Conservation (phyloP, 2,888 invertebrate genomes). For the Hirtodrosophila cameraria region DNA sequence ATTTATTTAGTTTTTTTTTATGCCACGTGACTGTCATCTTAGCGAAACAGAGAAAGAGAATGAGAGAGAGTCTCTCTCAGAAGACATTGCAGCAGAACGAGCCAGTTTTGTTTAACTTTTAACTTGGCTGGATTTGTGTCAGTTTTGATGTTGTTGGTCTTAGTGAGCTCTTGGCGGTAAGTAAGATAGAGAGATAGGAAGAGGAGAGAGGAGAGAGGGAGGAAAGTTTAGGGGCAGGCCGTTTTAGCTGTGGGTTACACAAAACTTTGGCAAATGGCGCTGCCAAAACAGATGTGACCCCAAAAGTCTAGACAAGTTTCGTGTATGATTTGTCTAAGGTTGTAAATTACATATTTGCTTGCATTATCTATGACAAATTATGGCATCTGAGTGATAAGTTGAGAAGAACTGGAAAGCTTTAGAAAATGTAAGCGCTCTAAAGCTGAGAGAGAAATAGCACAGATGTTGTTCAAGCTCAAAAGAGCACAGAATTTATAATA, state of each 20-base stretch:
- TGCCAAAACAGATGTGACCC: constrained; percentile 54
- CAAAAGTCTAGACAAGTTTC: constrained; percentile 52
- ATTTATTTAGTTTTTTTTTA: constrained; percentile 24
- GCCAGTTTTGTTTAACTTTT: constrained; percentile 73
- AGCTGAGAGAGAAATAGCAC: not conserved
- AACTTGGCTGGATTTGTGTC: constrained; percentile 68
- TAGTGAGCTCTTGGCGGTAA: constrained; percentile 4
- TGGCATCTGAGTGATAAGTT: constrained; percentile 17
- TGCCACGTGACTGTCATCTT: constrained; percentile 48
- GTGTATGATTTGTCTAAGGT: constrained; percentile 49
- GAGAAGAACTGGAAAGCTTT: not conserved
- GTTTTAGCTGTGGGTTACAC: constrained; percentile 5
- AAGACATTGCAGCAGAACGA: constrained; percentile 28
- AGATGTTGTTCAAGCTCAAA: no score
- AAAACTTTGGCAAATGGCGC: constrained; percentile 50
- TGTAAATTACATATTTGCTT: constrained; percentile 60
- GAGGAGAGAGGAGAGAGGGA: not conserved
- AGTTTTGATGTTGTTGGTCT: constrained; percentile 48
- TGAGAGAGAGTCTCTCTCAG: not conserved
- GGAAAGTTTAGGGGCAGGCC: not conserved
- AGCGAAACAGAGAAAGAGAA: not conserved
- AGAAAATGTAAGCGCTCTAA: not conserved
- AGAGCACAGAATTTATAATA: no score
- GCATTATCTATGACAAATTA: constrained; percentile 61
- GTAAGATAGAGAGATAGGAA: no score